Conservation (phyloP, 1,140 invertebrate species). For the Nasonia longicornis region DNA sequence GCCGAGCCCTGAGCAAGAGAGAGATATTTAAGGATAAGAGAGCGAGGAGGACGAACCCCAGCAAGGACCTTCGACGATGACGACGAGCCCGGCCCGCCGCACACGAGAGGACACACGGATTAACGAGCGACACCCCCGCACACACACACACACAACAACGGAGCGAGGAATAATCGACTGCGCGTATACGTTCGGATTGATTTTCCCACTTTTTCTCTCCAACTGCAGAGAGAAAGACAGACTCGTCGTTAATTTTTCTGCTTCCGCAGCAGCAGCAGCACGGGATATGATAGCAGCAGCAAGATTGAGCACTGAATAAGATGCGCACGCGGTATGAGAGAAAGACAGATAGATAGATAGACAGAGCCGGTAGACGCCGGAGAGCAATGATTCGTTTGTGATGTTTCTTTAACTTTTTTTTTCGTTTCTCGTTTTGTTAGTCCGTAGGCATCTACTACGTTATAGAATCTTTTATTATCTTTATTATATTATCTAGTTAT, state of each 20-base stretch:
- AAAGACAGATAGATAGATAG: not conserved
- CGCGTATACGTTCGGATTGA: not conserved
- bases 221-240: not conserved
- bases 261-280: not conserved
- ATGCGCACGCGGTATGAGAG: not conserved
- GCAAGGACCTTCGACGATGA: not conserved
- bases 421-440: constrained; percentile 36
- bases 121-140: not conserved
- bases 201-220: not conserved
- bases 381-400: constrained; percentile 41
- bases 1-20: constrained; percentile 1
- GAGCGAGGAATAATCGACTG: not conserved
- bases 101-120: not conserved
- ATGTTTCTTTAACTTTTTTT: constrained; percentile 39
- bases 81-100: too few species aligned
- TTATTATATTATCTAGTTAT: constrained; percentile 23
- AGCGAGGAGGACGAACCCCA: not conserved
- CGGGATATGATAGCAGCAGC: not conserved
- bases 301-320: constrained; percentile 4
- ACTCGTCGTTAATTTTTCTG: constrained; percentile 27
- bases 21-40: constrained; percentile 5
- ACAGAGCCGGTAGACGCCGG: constrained; percentile 16
- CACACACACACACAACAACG: not conserved
- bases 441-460: constrained; percentile 22
- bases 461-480: constrained; percentile 37